Evolutionary conservation across 2,797 vertebrate genomes (phyloP).

Genomic region (Coluber constrictor): DNA sequence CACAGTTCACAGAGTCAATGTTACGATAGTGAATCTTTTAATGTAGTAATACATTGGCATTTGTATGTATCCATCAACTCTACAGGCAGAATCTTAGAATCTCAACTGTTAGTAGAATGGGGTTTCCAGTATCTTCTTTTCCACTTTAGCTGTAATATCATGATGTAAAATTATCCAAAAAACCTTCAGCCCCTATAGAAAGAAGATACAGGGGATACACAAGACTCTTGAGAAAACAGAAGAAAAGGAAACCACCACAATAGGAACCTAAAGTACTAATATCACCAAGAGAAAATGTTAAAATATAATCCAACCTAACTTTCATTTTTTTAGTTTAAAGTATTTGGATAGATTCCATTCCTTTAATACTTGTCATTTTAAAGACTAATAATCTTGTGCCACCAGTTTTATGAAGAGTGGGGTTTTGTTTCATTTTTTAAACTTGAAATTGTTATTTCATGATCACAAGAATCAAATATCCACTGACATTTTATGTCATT

Average conservation of each 20-base stretch:
- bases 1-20: not conserved
- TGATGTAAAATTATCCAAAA: not conserved
- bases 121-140: not conserved
- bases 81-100: not conserved
- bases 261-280: not conserved
- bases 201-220: not conserved
- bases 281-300: not conserved
- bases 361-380: constrained; percentile 36
- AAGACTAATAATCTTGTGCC: constrained; percentile 55
- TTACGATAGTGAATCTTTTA: not conserved
- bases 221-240: not conserved
- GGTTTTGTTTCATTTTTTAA: constrained; percentile 42
- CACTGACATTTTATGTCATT: constrained; percentile 43
- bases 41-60: not conserved
- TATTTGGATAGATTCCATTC: constrained; percentile 24
- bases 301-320: not conserved
- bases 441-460: constrained; percentile 37
- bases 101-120: not conserved
- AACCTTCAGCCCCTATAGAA: not conserved
- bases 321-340: constrained; percentile 26
- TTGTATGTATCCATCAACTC: not conserved
- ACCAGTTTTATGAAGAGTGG: constrained; percentile 27
- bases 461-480: constrained; percentile 49
- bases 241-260: not conserved
- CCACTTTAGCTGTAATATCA: not conserved